Base-by-base conservation (phyloP, 2,888 invertebrate genomes). In the Caenorhabditis doughertyi region DNA sequence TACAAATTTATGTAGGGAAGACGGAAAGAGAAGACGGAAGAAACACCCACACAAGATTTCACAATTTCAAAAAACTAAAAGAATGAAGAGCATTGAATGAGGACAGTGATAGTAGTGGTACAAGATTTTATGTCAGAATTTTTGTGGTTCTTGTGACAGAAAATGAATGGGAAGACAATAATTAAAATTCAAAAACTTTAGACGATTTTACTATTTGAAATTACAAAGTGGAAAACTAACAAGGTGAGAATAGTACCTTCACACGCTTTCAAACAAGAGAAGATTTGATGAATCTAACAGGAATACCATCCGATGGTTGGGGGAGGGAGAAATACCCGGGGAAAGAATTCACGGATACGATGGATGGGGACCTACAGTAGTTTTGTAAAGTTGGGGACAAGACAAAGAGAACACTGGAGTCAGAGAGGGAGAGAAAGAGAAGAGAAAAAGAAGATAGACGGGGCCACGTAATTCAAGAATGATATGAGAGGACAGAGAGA, bases 381-480 rank as follows among this genome's bases (percentile, higher is more conserved):
- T 23, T 44, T 39, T 44, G 32, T 42, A 39, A 60, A 42, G 21
- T n/a, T 55, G n/a, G 32, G 35, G 32, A 32, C 23, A 21, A 51
- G 62, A 42, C 16, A n/a, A 55, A 35, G 53, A 56, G 62, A 71
- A 53, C 42, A 49, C 64, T 58, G 71, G 67, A 51, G n/a, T n/a
- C n/a, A 23, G 18, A 32, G 44, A 49, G 29, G 53, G 51, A 42
- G 44, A 49, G 47, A 71, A 44, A 71, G 13, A 16, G 56, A 18
- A 39, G 16, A 64, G 42, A 68, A 49, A 44, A 18, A 39, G 11
- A n/a, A n/a, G n/a, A n/a, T n/a, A n/a, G n/a, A n/a, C n/a, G 32
- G 65, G 51, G 67, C 60, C 67, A 53, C 67, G 67, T 68, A 76
- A 60, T 76, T 60, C 47, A 47, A 71, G 55, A 56, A 79, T 68